These are phyloP conservation scores for Chaetogeoica ovagalla DNA, from an alignment of 2,888 invertebrate species.

Conservation along the genomic window DNA sequence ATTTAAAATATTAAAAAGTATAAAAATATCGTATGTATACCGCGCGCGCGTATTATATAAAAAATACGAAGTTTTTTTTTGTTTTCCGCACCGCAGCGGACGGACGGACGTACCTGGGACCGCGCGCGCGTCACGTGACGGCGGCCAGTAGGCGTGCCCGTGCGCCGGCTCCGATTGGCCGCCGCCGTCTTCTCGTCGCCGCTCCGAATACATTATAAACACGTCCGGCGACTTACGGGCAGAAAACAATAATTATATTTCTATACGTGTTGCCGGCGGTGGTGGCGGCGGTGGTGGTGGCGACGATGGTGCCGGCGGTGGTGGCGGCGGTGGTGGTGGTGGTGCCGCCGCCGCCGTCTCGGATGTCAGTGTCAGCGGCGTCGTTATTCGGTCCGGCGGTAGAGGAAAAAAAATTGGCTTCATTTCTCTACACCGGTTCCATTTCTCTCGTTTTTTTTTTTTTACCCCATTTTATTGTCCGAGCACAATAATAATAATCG, in stretches of 20 bases:
- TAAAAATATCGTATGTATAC: background rate
- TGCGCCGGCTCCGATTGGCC: constrained; percentile 26
- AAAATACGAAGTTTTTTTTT: background rate
- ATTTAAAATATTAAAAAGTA: too few relatives aligned
- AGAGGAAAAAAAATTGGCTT: too few relatives aligned
- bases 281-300: too few relatives aligned
- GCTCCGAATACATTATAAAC: constrained; percentile 39
- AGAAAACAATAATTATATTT: constrained; percentile 40
- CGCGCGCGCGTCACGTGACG: constrained; percentile 34
- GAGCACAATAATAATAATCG: too few relatives aligned
- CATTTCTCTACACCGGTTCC: too few relatives aligned
- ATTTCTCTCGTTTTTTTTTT: too few relatives aligned
- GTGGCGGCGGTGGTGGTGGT: too few relatives aligned
- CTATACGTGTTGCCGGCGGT: constrained; percentile 31
- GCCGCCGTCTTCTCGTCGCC: background rate
- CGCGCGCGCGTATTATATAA: background rate
- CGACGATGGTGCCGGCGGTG: too few relatives aligned
- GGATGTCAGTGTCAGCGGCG: background rate
- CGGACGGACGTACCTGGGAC: too few relatives aligned
- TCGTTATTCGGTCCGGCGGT: background rate
- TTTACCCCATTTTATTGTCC: too few relatives aligned
- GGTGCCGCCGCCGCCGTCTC: constrained; percentile 6
- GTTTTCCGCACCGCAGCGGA: too few relatives aligned
- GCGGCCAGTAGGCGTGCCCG: constrained; percentile 40
- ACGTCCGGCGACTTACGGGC: constrained; percentile 24